Base-by-base conservation (phyloP, 2,797 vertebrate genomes). In the Anomalospiza imberbis region DNA sequence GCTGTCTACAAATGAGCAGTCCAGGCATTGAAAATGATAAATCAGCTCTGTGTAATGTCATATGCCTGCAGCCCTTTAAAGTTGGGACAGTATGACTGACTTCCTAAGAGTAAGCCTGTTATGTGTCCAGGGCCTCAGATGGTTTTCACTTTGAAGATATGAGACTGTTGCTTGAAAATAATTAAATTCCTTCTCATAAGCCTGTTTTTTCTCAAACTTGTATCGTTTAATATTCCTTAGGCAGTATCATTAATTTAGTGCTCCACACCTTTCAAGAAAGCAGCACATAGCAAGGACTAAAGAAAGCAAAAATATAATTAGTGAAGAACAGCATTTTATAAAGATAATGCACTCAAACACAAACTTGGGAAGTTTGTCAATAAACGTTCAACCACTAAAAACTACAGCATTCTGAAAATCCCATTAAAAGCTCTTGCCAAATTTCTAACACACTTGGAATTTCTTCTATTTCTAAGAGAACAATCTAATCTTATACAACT, bases 91-190 rank as follows among this genome's bases (percentile, higher is more conserved):
- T 57, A 77, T 18, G 76, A 88, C 79, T 20, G 79, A 88, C 79
- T 93, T 91, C n/a, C 58, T 44, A 62, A 80, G 85, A 78, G 79
- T 36, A 47, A 83, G 83, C n/a, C 79, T 91, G 88, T 70, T 89
- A 58, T 17, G 73, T 48, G 62, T 78, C 62, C 70, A 36, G 17
- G 44, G 73, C 66, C 73, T 88, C 80, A 61, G 51, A 94, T 24
- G 45, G 60, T 66, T 92, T 93, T 84, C 45, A 44, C 80, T 95
- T 94, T 96, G 89, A 96, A 96, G 72, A 89, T 67, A 93, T 0
- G 58, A 0, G 7, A 73, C 55, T 74, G 45, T 32, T 85, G 72
- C 61, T 84, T 38, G 79, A 83, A 93, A 93, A 86, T 78, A 96
- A 90, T 93, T 90, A 94, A 94, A 88, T 87, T 92, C 76, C 57